Conservation (phyloP, 2,797 vertebrate species). For the Lutjanus campechanus region DNA sequence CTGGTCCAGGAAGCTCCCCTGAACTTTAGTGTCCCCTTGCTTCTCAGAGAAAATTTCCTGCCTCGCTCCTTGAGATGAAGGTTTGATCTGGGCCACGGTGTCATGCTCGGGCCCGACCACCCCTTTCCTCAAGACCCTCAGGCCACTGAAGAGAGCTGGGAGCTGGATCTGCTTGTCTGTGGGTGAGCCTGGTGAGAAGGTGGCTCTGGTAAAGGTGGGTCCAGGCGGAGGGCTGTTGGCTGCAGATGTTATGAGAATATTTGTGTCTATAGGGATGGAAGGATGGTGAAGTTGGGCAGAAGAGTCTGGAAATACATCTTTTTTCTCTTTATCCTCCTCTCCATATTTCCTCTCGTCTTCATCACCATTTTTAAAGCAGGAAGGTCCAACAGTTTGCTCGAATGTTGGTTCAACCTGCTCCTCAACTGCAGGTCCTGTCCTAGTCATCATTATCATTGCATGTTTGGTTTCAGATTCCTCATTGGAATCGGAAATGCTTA, state of each 20-base stretch:
- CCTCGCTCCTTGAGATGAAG: conserved; percentile 20
- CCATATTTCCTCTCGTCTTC: neutral
- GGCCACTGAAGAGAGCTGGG: conserved; percentile 90
- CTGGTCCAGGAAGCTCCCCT: conserved; percentile 90
- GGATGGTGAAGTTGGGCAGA: neutral
- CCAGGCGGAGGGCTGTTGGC: conserved; percentile 32
- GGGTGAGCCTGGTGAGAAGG: conserved; percentile 72
- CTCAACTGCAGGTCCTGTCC: conserved; percentile 20
- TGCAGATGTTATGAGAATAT: conserved; percentile 10
- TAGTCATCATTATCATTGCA: conserved; percentile 37
- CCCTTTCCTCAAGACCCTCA: conserved; percentile 90
- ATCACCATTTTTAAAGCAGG: neutral
- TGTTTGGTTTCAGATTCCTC: conserved; percentile 13
- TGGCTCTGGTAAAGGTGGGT: conserved; percentile 62
- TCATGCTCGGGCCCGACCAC: conserved; percentile 78
- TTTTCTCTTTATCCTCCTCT: conserved; percentile 23
- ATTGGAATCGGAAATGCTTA: too few relatives aligned
- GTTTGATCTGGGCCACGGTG: conserved; percentile 86
- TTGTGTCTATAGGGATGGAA: conserved; percentile 9
- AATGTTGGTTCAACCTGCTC: conserved; percentile 3
- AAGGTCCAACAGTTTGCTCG: neutral
- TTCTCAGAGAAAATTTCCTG: conserved; percentile 35
- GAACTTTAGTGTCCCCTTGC: conserved; percentile 66
- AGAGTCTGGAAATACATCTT: conserved; percentile 11
- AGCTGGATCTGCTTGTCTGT: conserved; percentile 89